These are phyloP conservation scores for Peromyscus aztecus DNA, from an alignment of 2,797 vertebrate species.

Conservation along the genomic window DNA sequence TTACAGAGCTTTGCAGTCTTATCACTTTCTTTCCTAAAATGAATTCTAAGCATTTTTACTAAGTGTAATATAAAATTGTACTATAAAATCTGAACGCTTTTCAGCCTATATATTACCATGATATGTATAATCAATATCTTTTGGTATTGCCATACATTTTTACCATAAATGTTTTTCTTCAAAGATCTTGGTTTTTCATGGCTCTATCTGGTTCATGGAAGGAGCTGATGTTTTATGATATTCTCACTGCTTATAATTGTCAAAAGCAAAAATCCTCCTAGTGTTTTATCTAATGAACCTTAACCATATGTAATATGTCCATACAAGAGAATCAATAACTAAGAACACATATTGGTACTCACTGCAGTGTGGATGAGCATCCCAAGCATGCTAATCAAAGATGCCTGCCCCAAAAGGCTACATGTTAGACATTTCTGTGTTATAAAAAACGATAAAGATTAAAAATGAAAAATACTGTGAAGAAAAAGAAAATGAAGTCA, in stretches of 20 bases:
- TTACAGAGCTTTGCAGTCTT: neutral
- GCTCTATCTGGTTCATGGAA: neutral
- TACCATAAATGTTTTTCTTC: constrained; percentile 6
- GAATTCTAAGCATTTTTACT: constrained; percentile 34
- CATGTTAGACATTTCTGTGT: neutral
- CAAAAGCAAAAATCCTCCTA: neutral
- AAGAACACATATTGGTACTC: neutral
- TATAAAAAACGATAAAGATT: neutral
- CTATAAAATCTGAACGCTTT: neutral
- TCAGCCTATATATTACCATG: neutral
- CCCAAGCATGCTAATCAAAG: neutral
- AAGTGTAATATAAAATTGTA: neutral
- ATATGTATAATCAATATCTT: neutral
- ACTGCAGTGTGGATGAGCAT: neutral
- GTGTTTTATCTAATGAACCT: neutral
- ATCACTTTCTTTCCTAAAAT: neutral
- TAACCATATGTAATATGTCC: neutral
- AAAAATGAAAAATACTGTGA: neutral
- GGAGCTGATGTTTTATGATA: neutral
- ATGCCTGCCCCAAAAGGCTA: neutral
- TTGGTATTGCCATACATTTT: neutral
- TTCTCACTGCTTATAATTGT: neutral
- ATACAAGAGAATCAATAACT: neutral
- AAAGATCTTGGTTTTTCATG: neutral
- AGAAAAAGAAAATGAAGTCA: neutral